phyloP scores from a whole-genome alignment of 2,888 invertebrate species.

The Platycheirus rosarum region DNA sequence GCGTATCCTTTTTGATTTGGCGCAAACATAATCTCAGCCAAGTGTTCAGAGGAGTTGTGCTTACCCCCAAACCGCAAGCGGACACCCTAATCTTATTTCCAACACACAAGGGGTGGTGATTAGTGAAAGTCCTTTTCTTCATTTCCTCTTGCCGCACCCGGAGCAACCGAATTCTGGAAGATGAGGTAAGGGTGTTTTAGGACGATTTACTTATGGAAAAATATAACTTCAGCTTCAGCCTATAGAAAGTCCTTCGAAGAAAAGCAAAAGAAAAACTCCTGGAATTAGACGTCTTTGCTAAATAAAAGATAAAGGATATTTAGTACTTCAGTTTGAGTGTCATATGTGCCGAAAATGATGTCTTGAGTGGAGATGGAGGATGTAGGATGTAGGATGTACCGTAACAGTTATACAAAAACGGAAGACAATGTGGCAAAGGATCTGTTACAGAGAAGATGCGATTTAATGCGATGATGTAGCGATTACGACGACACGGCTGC shows the following conservation, averaged over 20 bases:
- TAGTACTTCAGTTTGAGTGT: slow-evolving; percentile 50
- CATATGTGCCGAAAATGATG: slow-evolving; percentile 48
- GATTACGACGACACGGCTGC: slow-evolving; percentile 44
- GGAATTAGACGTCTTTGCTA: slow-evolving; percentile 54
- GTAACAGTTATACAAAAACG: slow-evolving; percentile 57
- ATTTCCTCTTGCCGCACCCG: slow-evolving; percentile 22
- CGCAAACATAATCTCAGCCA: slow-evolving; percentile 50
- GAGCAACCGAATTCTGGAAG: not conserved
- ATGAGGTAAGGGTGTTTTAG: slow-evolving; percentile 8
- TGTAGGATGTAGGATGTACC: slow-evolving; percentile 28
- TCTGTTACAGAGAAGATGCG: slow-evolving; percentile 68
- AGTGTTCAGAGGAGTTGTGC: slow-evolving; percentile 36
- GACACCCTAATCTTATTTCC: slow-evolving; percentile 56
- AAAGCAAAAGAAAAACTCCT: slow-evolving; percentile 34
- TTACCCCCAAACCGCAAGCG: slow-evolving; percentile 38
- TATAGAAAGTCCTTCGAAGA: slow-evolving; percentile 47
- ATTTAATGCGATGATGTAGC: slow-evolving; percentile 69
- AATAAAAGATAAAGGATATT: slow-evolving; percentile 64
- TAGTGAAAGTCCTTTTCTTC: slow-evolving; percentile 68
- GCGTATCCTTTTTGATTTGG: slow-evolving; percentile 55
- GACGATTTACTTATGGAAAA: slow-evolving; percentile 28
- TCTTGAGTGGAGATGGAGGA: not conserved
- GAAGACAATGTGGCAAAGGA: slow-evolving; percentile 72
- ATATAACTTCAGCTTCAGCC: slow-evolving; percentile 21
- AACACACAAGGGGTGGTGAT: slow-evolving; percentile 67